These are phyloP conservation scores for Lepidochrysops patricia DNA, from an alignment of 2,888 invertebrate species.

Conservation along the genomic window DNA sequence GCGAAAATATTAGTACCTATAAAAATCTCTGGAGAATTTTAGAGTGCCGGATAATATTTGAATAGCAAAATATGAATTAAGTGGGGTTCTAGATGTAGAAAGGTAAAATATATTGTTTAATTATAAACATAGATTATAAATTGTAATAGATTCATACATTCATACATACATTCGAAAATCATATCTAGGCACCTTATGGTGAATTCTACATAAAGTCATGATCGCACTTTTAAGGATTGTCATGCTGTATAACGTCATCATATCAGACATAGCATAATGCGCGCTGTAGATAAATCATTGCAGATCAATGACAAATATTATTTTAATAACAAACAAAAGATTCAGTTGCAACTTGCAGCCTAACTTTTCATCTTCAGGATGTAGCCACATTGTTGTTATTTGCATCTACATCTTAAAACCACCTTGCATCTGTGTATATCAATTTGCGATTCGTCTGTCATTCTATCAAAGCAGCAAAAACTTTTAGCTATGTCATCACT, in stretches of 20 bases:
- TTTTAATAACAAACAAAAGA: not conserved
- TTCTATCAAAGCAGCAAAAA: not conserved
- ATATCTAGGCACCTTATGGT: not conserved
- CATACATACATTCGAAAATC: not conserved
- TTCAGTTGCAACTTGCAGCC: not conserved
- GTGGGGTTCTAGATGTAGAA: too few species aligned
- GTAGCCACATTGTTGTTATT: not conserved
- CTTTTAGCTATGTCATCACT: not conserved
- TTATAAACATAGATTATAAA: too few species aligned
- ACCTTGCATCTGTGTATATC: not conserved
- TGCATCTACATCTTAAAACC: not conserved
- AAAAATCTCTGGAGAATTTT: not conserved
- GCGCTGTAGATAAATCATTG: slow-evolving; percentile 1
- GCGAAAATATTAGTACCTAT: not conserved
- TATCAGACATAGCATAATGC: not conserved
- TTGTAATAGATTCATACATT: too few species aligned
- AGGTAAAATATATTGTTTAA: not conserved
- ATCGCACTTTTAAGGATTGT: not conserved
- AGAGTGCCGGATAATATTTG: too few species aligned
- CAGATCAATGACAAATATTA: not conserved
- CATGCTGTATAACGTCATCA: not conserved
- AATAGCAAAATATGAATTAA: too few species aligned
- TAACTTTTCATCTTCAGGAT: not conserved
- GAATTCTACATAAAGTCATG: not conserved
- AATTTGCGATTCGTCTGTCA: not conserved